Evolutionary conservation across 1,140 invertebrate species (phyloP), one percentile per base, ranked within the genome.

Genomic region (Drosophila triauraria): DNA sequence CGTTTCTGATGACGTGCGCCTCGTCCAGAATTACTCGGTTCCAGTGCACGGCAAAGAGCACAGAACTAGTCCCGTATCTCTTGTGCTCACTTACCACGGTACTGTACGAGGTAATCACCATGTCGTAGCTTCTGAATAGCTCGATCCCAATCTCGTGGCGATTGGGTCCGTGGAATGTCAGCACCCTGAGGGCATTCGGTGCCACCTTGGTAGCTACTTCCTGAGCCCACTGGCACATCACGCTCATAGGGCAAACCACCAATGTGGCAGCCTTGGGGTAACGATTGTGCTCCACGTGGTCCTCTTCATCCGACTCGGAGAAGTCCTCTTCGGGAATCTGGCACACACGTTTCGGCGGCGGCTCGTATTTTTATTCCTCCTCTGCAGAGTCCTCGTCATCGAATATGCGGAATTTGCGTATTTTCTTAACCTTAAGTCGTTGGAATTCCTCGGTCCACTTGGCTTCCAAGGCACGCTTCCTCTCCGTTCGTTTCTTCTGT

Each of bases 21-120:
- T 83, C 81, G 20, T 83, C 81, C 5, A 83, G 80, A 5, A 83
- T 80, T 3, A 83, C 40, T 1, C 81, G 76, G 3, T 71, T 42
- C 81, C 81, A 83, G 6, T 71, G 15, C 0, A 76, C 48, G 6
- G 47, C 59, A 42, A 84, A 80, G 1, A 83, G 58, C 15, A 38
- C 32, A 1, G 81, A 83, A n/a, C 2, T 25, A 8, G 23, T 65
- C 0, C 47, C 71, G 7, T n/a, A 56, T 17, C 12, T 62, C 0
- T 27, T 65, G 3, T 23, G 25, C 12, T 83, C 81, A 2, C 32
- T 56, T 6, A 51, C 60, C 3, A 83, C 25, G 2, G 62, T 54
- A 12, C 47, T 48, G 12, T 83, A 83, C 0, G 80, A 79, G 9
- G 81, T 83, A 2, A 83, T 71, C 5, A 83, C 61, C 3, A 83